Evolutionary conservation across 2,113 vertebrate species (phyloP).

Genomic region (Phylloscopus whistleri): DNA sequence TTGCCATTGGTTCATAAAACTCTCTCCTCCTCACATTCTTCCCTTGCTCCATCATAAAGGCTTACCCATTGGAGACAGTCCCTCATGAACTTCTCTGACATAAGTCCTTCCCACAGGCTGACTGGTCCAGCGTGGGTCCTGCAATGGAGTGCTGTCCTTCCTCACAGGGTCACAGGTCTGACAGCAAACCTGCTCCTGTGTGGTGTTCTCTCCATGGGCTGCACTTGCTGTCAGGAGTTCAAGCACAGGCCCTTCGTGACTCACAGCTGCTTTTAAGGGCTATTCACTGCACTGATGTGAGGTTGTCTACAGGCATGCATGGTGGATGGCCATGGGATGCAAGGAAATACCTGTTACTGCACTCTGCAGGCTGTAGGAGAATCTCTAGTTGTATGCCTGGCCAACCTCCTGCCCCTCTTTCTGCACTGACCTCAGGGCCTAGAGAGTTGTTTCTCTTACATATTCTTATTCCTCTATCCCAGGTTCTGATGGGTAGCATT

Average conservation of each 20-base stretch:
- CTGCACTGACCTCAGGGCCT: background rate
- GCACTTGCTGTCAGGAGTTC: background rate
- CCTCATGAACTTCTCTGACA: background rate
- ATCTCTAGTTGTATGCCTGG: background rate
- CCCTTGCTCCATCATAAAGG: background rate
- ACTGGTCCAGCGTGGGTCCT: accelerated
- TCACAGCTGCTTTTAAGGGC: background rate
- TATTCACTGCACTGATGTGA: accelerated
- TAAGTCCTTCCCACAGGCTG: background rate
- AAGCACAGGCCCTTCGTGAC: background rate
- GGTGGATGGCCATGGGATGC: background rate
- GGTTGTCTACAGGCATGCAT: background rate
- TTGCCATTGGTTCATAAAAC: accelerated
- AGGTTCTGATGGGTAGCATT: background rate
- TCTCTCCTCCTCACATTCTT: background rate
- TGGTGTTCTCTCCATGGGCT: background rate
- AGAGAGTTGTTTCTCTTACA: background rate
- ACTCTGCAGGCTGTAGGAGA: background rate
- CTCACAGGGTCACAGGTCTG: background rate
- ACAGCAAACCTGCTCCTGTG: background rate
- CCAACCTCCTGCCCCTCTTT: background rate
- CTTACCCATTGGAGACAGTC: background rate
- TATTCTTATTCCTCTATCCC: background rate
- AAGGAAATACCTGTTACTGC: background rate
- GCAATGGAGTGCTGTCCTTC: background rate